Conservation (phyloP, 2,113 vertebrate species). For the Siniperca chuatsi region DNA sequence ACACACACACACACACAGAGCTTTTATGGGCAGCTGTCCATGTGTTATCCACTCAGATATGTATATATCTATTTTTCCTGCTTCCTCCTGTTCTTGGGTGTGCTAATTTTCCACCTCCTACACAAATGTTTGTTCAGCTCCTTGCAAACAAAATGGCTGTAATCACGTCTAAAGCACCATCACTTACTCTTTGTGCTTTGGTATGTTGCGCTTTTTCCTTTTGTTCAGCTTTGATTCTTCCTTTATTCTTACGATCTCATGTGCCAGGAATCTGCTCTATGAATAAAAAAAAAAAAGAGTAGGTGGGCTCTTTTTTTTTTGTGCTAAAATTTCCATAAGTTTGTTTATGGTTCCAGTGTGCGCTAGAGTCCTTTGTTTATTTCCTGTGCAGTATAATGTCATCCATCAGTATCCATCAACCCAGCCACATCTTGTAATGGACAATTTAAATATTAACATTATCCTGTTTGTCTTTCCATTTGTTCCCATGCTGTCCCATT, state of each 20-base stretch:
- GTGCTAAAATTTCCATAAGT: not conserved
- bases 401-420: slow-evolving; percentile 58
- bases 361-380: slow-evolving; percentile 49
- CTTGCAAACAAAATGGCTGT: slow-evolving; percentile 64
- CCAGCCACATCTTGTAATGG: slow-evolving; percentile 60
- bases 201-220: not conserved
- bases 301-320: not conserved
- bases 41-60: slow-evolving; percentile 15
- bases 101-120: slow-evolving; percentile 75
- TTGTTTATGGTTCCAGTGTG: not conserved
- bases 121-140: slow-evolving; percentile 77
- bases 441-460: slow-evolving; percentile 59
- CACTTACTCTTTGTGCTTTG: slow-evolving; percentile 4
- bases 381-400: slow-evolving; percentile 43
- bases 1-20: slow-evolving; percentile 6
- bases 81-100: slow-evolving; percentile 62
- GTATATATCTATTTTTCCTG: slow-evolving; percentile 39
- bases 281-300: not conserved
- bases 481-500: slow-evolving; percentile 44
- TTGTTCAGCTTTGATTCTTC: not conserved
- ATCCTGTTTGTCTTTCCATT: slow-evolving; percentile 45
- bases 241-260: not conserved
- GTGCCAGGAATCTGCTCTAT: too few relatives aligned
- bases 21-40: not conserved
- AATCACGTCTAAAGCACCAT: slow-evolving; percentile 42